Conservation (phyloP, 2,797 vertebrate genomes). For the Micropoecilia bifurca region DNA sequence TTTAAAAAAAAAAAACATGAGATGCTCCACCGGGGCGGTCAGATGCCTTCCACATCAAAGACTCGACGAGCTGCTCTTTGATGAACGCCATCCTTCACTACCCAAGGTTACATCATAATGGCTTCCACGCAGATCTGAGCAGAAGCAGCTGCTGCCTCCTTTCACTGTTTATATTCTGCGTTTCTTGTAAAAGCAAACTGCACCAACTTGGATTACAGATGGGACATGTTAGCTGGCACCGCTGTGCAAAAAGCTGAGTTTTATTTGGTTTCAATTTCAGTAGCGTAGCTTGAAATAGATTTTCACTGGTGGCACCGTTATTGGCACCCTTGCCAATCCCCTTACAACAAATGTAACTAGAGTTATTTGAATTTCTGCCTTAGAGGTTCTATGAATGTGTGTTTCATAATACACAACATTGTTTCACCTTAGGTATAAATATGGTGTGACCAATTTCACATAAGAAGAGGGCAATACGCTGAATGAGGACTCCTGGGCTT, state of each 20-base stretch:
- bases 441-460: background rate
- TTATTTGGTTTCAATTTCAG: background rate
- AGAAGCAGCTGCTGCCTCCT: constrained; percentile 9
- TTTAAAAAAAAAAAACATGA: background rate
- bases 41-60: constrained; percentile 38
- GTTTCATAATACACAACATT: background rate
- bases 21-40: constrained; percentile 15
- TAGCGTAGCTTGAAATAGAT: background rate
- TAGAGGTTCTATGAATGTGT: background rate
- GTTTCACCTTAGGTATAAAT: background rate
- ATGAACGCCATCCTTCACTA: constrained; percentile 22
- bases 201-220: background rate
- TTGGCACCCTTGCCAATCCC: background rate
- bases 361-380: background rate
- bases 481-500: background rate
- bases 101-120: constrained; percentile 32
- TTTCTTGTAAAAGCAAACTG: constrained; percentile 1
- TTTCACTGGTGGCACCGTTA: background rate
- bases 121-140: constrained; percentile 21
- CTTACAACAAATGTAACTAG: background rate
- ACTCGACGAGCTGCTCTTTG: constrained; percentile 26
- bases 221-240: background rate
- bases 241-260: background rate
- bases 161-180: background rate
- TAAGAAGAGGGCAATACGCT: background rate